phyloP scores from a whole-genome alignment of 2,797 vertebrate genomes.

The Sebastiscus tertius region DNA sequence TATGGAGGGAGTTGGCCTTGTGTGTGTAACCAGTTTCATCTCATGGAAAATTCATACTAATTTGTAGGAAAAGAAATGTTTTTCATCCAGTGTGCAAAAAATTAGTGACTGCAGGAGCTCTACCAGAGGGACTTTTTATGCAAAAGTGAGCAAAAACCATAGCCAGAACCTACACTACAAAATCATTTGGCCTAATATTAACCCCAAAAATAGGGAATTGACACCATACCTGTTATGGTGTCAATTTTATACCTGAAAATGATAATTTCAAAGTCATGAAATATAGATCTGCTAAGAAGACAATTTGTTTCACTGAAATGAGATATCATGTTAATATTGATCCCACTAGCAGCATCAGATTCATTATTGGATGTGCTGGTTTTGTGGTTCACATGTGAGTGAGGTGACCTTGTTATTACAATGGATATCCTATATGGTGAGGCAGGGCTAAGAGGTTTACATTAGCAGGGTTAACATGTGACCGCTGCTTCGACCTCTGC shows the following conservation, averaged over 20 bases:
- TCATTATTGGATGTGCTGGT: not conserved
- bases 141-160: not conserved
- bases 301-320: not conserved
- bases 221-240: not conserved
- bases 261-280: not conserved
- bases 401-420: not conserved
- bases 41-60: constrained; percentile 4
- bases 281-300: not conserved
- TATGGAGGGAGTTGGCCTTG: not conserved
- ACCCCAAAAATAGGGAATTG: not conserved
- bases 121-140: not conserved
- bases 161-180: not conserved
- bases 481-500: not conserved
- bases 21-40: not conserved
- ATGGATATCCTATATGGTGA: too few relatives aligned
- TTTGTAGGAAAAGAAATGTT: not conserved
- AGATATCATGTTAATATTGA: not conserved
- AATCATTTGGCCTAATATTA: not conserved
- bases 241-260: not conserved
- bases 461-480: not conserved
- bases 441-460: not conserved
- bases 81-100: not conserved
- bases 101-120: not conserved
- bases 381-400: not conserved
- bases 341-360: not conserved